phyloP scores from a whole-genome alignment of 2,888 invertebrate genomes.

The Eudiplozoon nipponicum region DNA sequence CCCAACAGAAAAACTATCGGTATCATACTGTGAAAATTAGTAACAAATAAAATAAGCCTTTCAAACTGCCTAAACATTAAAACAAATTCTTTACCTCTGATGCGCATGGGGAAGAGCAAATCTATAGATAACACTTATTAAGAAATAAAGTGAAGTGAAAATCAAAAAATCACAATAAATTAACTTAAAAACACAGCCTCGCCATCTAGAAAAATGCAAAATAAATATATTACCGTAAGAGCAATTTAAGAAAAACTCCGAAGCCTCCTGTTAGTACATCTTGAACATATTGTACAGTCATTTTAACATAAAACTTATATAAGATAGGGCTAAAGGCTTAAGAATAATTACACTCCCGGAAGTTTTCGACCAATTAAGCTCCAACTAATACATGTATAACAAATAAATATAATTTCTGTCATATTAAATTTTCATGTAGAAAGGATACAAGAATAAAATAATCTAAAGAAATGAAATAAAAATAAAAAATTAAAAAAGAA shows the following conservation, averaged over 20 bases:
- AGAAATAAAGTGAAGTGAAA: conserved; percentile 1
- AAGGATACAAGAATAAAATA: no score
- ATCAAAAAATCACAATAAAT: conserved; percentile 10
- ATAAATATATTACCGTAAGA: neutral
- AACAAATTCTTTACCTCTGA: neutral
- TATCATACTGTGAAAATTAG: conserved; percentile 5
- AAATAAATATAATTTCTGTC: no score
- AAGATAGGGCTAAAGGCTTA: no score
- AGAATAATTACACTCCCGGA: no score
- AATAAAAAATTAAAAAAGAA: no score
- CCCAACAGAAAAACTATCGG: conserved; percentile 8
- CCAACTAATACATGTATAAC: no score
- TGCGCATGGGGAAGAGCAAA: neutral
- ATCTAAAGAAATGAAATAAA: no score
- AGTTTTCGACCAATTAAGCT: no score
- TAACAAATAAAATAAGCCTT: conserved; percentile 4
- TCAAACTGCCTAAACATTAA: conserved; percentile 6
- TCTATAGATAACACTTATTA: neutral
- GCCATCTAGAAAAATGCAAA: conserved; percentile 4
- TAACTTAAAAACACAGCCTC: conserved; percentile 9
- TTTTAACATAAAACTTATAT: no score
- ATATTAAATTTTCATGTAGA: no score
- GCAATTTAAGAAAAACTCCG: neutral
- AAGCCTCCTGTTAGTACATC: neutral
- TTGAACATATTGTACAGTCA: conserved; percentile 4